Conservation (phyloP, 92 coral and sea anemone genomes). For the Pocillopora grandis region DNA sequence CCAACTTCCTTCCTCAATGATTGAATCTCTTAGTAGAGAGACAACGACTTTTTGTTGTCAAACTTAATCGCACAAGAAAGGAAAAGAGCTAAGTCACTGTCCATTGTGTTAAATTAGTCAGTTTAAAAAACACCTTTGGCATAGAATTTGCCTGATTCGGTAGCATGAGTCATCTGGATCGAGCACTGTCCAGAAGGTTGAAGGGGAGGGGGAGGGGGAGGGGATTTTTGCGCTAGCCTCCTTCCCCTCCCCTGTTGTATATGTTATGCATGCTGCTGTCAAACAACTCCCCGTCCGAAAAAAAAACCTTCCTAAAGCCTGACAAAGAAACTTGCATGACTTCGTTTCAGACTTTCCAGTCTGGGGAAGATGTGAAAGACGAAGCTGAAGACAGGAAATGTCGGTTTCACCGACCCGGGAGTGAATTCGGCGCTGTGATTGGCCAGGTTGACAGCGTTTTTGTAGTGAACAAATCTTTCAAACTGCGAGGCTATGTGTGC, state of each 20-base stretch:
- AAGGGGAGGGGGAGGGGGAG: neutral
- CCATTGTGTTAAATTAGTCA: too few species aligned
- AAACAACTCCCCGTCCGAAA: too few species aligned
- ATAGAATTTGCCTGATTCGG: too few species aligned
- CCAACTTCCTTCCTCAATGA: too few species aligned
- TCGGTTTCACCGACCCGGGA: slow-evolving; percentile 30
- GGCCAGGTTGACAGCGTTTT: slow-evolving; percentile 29
- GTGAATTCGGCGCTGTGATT: slow-evolving; percentile 30
- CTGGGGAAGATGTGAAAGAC: neutral
- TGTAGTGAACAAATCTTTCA: slow-evolving; percentile 29
- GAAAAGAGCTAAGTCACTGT: too few species aligned
- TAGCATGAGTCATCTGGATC: neutral
- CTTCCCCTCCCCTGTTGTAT: neutral
- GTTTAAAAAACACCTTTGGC: too few species aligned
- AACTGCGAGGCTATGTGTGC: slow-evolving; percentile 17
- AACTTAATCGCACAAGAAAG: too few species aligned
- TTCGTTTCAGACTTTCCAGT: neutral
- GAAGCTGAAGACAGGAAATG: neutral
- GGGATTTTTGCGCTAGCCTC: neutral
- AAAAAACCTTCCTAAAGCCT: too few species aligned
- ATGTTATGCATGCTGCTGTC: neutral
- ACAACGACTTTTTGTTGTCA: too few species aligned
- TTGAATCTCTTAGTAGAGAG: too few species aligned
- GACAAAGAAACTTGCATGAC: too few species aligned
- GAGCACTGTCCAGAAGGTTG: neutral